These are phyloP conservation scores for Pangasius sanitwongsei DNA, from an alignment of 2,797 vertebrate genomes.

Conservation along the genomic window DNA sequence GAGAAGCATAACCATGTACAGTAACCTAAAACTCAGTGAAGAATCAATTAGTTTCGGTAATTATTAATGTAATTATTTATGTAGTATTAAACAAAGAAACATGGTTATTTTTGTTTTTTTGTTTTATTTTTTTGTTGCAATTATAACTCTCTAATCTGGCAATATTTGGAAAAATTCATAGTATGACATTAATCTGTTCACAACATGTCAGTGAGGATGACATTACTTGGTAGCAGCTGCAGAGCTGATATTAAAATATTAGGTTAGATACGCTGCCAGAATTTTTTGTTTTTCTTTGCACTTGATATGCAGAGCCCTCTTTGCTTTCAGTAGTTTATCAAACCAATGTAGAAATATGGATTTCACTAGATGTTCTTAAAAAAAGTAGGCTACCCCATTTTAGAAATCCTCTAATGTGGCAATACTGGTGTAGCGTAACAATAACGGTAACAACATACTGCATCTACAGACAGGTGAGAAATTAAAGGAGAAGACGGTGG, in stretches of 20 bases:
- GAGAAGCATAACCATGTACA: background rate
- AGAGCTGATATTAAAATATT: background rate
- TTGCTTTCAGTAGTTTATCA: background rate
- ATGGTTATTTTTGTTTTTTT: background rate
- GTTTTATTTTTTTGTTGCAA: background rate
- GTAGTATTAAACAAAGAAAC: background rate
- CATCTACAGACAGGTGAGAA: background rate
- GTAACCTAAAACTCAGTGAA: conserved; percentile 11
- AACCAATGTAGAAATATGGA: background rate
- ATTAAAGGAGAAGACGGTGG: background rate
- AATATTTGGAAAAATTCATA: background rate
- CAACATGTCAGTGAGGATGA: background rate
- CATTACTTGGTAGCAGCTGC: background rate
- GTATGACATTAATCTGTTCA: background rate
- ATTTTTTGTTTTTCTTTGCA: background rate
- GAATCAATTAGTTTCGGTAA: conserved; percentile 28
- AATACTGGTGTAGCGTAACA: background rate
- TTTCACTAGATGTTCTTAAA: background rate
- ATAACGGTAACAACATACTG: background rate
- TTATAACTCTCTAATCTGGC: background rate
- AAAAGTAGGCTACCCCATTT: background rate
- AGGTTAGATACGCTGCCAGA: background rate
- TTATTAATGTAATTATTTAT: conserved; percentile 1
- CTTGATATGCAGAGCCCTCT: background rate
- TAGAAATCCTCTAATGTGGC: background rate